Base-by-base conservation (phyloP, 2,113 vertebrate genomes). In the Cacatua alba region DNA sequence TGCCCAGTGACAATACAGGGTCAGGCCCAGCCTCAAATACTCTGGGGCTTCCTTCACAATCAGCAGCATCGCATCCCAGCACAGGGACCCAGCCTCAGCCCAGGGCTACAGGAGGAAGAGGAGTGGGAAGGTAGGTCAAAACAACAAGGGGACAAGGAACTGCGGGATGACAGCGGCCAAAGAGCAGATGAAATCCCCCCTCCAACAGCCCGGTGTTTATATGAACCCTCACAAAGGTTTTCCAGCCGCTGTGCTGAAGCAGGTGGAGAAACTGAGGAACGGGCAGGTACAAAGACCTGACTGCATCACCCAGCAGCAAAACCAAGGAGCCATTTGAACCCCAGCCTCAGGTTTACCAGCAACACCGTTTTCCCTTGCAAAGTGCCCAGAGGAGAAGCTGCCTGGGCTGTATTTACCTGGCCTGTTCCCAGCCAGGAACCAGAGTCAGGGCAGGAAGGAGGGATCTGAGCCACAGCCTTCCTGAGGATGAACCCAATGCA, bases 141-240 rank as follows among this genome's bases (percentile, higher is more conserved):
- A 53, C 33, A 70, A 65, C 0, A 0, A 78, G 6, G 2, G 26
- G 62, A 44, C 1, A 2, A 80, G 31, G 9, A 53, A 62, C 37
- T 48, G 48, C 13, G 18, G 41, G 29, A 48, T 21, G 41, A 57
- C 55, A 64, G 80, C 5, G 17, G 26, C 25, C 5, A 0, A 88
- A 74, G 12, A 31, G 48, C 74, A 84, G 68, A 31, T 8, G 23
- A 69, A 69, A 85, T 59, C 33, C 8, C 33, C 62, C 18, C 43
- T 63, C 67, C 23, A 33, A 35, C 31, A 23, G 48, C 53, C 7
- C 46, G 21, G 11, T 6, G 1, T 21, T 35, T 37, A 48, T 21
- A 33, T 0, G 1, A 74, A 33, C 26, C 4, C 26, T 23, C 62
- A 26, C 10, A 63, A 55, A 35, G 60, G 31, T 75, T 63, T 68